phyloP scores from a whole-genome alignment of 1,140 invertebrate species.

The Mizuhopecten yessoensis region DNA sequence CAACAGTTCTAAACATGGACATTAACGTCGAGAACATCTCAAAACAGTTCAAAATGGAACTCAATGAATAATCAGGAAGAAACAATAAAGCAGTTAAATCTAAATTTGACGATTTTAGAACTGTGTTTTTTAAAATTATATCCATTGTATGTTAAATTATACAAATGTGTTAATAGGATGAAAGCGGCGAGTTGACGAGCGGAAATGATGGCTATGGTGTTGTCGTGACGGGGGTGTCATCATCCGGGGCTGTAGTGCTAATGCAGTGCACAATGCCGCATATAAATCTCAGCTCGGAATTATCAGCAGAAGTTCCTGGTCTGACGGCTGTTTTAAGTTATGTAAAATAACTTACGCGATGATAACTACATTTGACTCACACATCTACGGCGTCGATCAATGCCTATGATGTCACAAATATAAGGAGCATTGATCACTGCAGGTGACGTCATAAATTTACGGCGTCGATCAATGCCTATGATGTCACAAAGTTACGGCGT shows the following conservation, averaged over 20 bases:
- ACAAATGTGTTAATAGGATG: conserved; percentile 23
- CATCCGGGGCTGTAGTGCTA: background rate
- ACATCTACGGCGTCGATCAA: too few species aligned
- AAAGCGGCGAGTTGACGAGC: conserved; percentile 11
- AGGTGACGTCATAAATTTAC: too few species aligned
- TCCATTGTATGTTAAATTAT: conserved; percentile 36
- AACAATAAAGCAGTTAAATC: background rate
- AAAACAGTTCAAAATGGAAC: background rate
- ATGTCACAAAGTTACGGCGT: too few species aligned
- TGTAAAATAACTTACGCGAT: background rate
- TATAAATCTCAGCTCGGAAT: background rate
- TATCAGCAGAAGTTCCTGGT: background rate
- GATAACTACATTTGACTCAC: background rate
- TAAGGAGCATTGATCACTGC: too few species aligned
- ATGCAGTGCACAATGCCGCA: background rate
- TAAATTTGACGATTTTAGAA: conserved; percentile 13
- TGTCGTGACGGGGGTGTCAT: conserved; percentile 5
- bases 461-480: too few species aligned
- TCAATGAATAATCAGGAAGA: background rate
- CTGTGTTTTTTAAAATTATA: background rate
- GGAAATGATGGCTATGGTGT: conserved; percentile 22
- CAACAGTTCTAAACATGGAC: background rate
- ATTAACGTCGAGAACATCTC: background rate
- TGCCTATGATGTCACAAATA: too few species aligned
- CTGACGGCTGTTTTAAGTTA: background rate